phyloP scores from a whole-genome alignment of 1,140 invertebrate species.

The Drosophila nigrodunni region DNA sequence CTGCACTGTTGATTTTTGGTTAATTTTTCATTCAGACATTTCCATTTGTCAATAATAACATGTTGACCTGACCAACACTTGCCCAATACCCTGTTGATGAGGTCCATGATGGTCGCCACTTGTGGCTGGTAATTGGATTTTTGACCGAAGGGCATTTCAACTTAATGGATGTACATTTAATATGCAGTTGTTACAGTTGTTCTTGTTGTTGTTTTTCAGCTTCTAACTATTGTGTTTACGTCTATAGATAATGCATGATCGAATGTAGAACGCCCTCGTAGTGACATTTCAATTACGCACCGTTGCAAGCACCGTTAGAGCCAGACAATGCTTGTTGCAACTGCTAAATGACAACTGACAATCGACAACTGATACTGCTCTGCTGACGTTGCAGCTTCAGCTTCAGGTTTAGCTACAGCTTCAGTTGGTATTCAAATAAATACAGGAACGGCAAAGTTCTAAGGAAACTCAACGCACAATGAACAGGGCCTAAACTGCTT shows the following conservation, averaged over 20 bases:
- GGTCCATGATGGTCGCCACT: slow-evolving; percentile 19
- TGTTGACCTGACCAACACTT: slow-evolving; percentile 61
- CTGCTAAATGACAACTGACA: slow-evolving; percentile 12
- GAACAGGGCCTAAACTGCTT: slow-evolving; percentile 41
- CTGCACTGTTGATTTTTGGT: slow-evolving; percentile 69
- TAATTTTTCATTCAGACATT: slow-evolving; percentile 84
- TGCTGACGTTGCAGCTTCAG: slow-evolving; percentile 43
- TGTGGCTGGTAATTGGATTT: slow-evolving; percentile 57
- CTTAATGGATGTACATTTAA: slow-evolving; percentile 56
- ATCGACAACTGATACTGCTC: too few species aligned
- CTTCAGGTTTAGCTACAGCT: neutral
- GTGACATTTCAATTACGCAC: slow-evolving; percentile 66
- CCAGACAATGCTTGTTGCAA: slow-evolving; percentile 30
- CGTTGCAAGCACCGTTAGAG: slow-evolving; percentile 60
- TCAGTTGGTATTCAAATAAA: neutral
- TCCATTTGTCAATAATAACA: slow-evolving; percentile 83
- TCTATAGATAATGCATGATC: slow-evolving; percentile 26
- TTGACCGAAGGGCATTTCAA: slow-evolving; percentile 30
- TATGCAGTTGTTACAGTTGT: slow-evolving; percentile 42
- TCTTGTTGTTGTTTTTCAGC: slow-evolving; percentile 17
- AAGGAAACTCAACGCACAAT: slow-evolving; percentile 25
- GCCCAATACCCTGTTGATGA: slow-evolving; percentile 35
- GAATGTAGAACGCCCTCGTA: neutral
- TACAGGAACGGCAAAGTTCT: slow-evolving; percentile 42
- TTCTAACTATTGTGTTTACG: slow-evolving; percentile 24